Base-by-base conservation (phyloP, 2,888 invertebrate species). In the Xestoiulus laeticollis region DNA sequence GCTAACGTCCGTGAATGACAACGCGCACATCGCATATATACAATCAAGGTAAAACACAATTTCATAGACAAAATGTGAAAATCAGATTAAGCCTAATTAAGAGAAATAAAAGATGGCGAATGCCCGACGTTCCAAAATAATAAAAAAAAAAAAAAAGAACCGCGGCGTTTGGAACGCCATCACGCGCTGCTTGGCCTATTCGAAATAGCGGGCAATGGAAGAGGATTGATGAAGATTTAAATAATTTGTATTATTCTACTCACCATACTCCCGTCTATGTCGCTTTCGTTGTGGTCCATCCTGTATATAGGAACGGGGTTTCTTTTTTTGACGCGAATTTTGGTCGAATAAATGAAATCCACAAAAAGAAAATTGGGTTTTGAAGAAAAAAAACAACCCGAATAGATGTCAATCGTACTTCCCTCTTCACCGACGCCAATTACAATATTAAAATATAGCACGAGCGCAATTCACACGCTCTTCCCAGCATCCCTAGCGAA, bases 251-350 rank as follows among this genome's bases (percentile, higher is more conserved):
- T n/a, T n/a, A n/a, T n/a, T n/a, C n/a, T 32, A 94, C 95, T 95
- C 91, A 96, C 96, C 95, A 95, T 94, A 90, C 96, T 95, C 92
- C 95, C 96, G 90, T 95, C 96, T 90, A 95, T 93, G 92, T 95
- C 95, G 92, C 95, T 95, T 91, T 96, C 95, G 90, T 94, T 94
- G 90, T 93, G 93, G 91, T 94, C 96, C 95, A 96, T 96, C 89
- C 91, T 90, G 94, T 96, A 96, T 93, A 95, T 95, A 94, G 96
- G 96, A 93, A 96, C 94, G 93, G 96, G 96, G 92, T 96, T 96
- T 94, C 95, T 95, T 92, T 96, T 96, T 95, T 96, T 96, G 93
- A 96, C 95, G 94, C 96, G 95, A 96, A 96, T 96, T 94, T 96
- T 96, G 96, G 93, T 94, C 91, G 92, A 91, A 92, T 92, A 90